A percentile compares a stretch with the other conserved stretches of the same genome.
Evolutionary conservation across 2,888 invertebrate genomes (phyloP).

Genomic region (Ochropacha duplaris): DNA sequence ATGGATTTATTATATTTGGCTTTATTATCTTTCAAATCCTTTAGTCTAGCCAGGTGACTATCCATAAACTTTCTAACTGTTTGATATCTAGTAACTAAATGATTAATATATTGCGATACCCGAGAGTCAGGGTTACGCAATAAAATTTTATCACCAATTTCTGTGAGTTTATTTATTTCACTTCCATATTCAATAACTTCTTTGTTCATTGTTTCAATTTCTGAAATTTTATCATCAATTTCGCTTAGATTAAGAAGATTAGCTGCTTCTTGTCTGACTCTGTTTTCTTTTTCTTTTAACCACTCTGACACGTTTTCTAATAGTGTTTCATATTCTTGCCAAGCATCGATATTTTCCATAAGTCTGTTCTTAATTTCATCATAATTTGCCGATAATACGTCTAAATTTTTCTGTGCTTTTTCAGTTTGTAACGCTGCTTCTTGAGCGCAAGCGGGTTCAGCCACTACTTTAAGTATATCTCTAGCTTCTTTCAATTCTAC

Average conservation of each 20-base stretch:
- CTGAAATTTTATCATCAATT: slow-evolving; percentile 86
- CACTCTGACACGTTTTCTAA: slow-evolving; percentile 89
- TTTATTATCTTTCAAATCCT: slow-evolving; percentile 87
- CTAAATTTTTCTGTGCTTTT: slow-evolving; percentile 87
- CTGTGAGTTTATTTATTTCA: slow-evolving; percentile 86
- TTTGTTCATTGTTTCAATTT: slow-evolving; percentile 84
- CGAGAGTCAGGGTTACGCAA: slow-evolving; percentile 92
- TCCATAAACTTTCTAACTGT: slow-evolving; percentile 87
- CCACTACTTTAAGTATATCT: slow-evolving; percentile 87
- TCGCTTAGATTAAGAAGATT: slow-evolving; percentile 87
- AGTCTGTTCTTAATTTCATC: slow-evolving; percentile 86
- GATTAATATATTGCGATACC: slow-evolving; percentile 90
- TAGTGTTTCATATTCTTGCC: slow-evolving; percentile 91
- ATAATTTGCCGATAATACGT: slow-evolving; percentile 86
- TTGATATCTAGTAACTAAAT: slow-evolving; percentile 89
- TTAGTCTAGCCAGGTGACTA: slow-evolving; percentile 87
- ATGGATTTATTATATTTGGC: slow-evolving; percentile 86
- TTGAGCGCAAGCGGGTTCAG: slow-evolving; percentile 86
- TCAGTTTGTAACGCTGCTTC: slow-evolving; percentile 87
- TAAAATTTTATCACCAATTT: slow-evolving; percentile 87
- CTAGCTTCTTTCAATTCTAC: slow-evolving; percentile 87
- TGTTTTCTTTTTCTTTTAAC: slow-evolving; percentile 91
- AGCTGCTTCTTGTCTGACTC: slow-evolving; percentile 88
- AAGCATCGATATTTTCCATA: slow-evolving; percentile 87
- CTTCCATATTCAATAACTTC: slow-evolving; percentile 85